Percentiles rank a stretch among this genome's conserved stretches.
Conservation (phyloP, 2,797 vertebrate genomes). For the Artibeus lituratus region DNA sequence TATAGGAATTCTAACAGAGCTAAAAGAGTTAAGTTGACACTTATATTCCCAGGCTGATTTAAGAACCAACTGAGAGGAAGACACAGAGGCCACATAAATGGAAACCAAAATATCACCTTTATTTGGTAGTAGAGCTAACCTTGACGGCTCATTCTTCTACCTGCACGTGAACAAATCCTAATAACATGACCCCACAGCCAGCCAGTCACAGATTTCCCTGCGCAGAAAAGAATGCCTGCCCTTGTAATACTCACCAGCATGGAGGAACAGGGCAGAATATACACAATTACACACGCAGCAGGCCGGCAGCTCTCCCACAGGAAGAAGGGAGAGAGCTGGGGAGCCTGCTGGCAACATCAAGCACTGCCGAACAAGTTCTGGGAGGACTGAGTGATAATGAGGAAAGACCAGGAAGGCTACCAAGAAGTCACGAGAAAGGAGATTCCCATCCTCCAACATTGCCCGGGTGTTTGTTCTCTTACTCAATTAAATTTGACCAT, state of each 20-base stretch:
- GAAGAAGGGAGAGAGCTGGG: background rate
- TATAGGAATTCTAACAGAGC: background rate
- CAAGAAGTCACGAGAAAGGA: background rate
- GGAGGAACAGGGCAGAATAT: background rate
- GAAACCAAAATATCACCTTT: background rate
- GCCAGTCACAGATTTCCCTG: background rate
- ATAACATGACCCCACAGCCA: background rate
- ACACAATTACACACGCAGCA: background rate
- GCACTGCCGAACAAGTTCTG: background rate
- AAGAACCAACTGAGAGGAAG: background rate
- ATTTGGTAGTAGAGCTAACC: background rate
- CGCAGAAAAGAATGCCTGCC: background rate
- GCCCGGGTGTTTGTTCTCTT: background rate
- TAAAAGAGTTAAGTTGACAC: background rate
- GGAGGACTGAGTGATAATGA: background rate
- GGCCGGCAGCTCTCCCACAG: background rate
- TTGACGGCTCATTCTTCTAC: background rate
- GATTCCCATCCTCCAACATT: background rate
- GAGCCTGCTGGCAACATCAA: background rate
- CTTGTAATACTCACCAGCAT: background rate
- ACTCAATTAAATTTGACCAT: background rate
- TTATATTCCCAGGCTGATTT: background rate
- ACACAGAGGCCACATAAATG: background rate
- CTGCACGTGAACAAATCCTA: background rate
- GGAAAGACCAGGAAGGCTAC: background rate